A percentile compares a stretch with the other conserved stretches of the same genome.
These are phyloP conservation scores for Spinibarbus caldwelli DNA, from an alignment of 2,797 vertebrate species.

Conservation along the genomic window DNA sequence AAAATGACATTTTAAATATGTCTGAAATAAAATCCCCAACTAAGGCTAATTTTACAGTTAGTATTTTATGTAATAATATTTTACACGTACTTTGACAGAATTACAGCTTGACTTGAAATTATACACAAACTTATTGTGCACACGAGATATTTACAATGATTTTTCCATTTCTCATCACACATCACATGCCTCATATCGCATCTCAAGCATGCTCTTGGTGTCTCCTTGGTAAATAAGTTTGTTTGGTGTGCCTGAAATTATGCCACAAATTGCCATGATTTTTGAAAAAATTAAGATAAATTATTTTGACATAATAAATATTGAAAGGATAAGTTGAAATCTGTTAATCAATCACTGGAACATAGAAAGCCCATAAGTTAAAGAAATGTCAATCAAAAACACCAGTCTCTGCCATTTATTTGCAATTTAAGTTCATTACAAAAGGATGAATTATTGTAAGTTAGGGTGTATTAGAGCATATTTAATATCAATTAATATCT, in stretches of 20 bases:
- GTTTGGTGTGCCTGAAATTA: neutral
- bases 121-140: neutral
- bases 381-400: neutral
- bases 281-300: neutral
- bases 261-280: neutral
- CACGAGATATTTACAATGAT: neutral
- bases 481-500: neutral
- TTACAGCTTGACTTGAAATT: neutral
- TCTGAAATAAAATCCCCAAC: too few relatives aligned
- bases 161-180: neutral
- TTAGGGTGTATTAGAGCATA: neutral
- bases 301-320: neutral
- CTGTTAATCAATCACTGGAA: neutral
- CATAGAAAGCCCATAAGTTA: neutral
- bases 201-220: neutral
- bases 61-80: neutral
- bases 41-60: too few relatives aligned
- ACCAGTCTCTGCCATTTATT: neutral
- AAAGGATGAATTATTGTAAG: neutral
- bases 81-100: neutral
- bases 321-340: neutral
- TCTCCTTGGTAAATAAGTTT: neutral
- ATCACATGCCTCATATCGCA: neutral
- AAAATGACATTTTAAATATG: too few relatives aligned
- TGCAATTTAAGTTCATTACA: neutral